Base-by-base conservation (phyloP, 1,140 invertebrate genomes). In the Pogonus chalceus region DNA sequence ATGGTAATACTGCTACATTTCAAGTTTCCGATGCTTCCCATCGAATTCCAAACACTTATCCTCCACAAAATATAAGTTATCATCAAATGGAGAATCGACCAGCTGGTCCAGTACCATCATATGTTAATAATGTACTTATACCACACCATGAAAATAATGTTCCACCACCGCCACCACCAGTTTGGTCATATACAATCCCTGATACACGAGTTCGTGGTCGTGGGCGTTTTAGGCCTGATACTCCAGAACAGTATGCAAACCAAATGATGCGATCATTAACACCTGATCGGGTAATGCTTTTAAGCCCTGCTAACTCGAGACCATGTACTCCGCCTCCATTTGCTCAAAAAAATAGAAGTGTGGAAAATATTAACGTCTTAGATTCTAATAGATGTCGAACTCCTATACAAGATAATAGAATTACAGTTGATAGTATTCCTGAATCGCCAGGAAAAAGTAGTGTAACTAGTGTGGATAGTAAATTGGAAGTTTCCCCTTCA, bases 101-200 rank as follows among this genome's bases (percentile, higher is more conserved):
- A 14, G 60, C 56, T 51, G 56, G 59, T 52, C 56, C 56, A 23
- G 35, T 59, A 46, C 52, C 54, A 23, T 31, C 26, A 3, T 49
- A 55, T 21, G 62, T 60, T 37, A 56, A 52, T 35, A 56, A 55
- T 12, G 51, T 61, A 20, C 61, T 60, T 12, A 4, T 4, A 3
- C 18, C 7, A 12, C 9, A 12, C 9, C 37, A 9, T 18, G 3
- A 9, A 12, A 4, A 7, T 4, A 4, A 12, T 9, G 3, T 16
- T 18, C 3, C 3, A 4, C 7, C 7, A 7, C 37, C 7, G 4
- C 37, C 37, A 18, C 37, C 37, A 10, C 9, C 9, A 3, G 18
- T 18, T 14, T 75, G 72, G 68, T 74, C 72, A 7, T 72, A 77
- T 51, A 79, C 77, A 0, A 59, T 77, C 37, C 76, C 77, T 16